Base-by-base conservation (phyloP, 2,888 invertebrate genomes). In the Masnerella sp. region DNA sequence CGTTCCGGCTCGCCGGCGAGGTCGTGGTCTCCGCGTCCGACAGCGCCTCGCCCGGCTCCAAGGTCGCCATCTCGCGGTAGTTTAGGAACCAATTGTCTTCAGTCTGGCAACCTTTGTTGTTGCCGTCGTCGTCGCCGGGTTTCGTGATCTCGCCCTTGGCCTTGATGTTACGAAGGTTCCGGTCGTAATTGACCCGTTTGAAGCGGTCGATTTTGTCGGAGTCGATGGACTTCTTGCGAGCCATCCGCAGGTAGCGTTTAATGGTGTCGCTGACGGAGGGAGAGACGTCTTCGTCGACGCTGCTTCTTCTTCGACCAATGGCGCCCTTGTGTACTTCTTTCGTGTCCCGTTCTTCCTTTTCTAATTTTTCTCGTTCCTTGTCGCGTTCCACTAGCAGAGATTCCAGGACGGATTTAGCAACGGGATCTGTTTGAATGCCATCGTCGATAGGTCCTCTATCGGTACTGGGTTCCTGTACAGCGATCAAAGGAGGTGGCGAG, bases 221-320 rank as follows among this genome's bases (percentile, higher is more conserved):
- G 85, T 95, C 95, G 7, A 93, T 92, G 81, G 94, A 95, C 83
- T 96, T 96, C 84, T 96, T 96, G 28, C 96, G 90, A 5, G 95
- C 95, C 95, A 96, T 96, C 64, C 94, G 89, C 49, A 96, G 88
- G 85, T 96, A 96, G 7, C 95, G 89, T 86, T 95, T 95, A 71
- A 96, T 95, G 0, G 95, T 95, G 82, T 95, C 95, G 83, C 95
- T 94, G 18, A 96, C 95, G 0, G 95, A 95, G 73, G 95, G 95
- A 0, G 95, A 95, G 0, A 95, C 92, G 82, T 95, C 95, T 81
- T 95, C 95, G 84, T 95, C 95, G 9, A 95, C 93, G 83, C 94
- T 94, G 79, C 94, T 94, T 79, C 93, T 91, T 42, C 95, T 90
- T 5, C 93, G 88, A 12, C 88, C 79, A 0, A 70, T 17, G 85